Evolutionary conservation across 2,888 invertebrate genomes (phyloP).

Genomic region (Mycalesis mineus): DNA sequence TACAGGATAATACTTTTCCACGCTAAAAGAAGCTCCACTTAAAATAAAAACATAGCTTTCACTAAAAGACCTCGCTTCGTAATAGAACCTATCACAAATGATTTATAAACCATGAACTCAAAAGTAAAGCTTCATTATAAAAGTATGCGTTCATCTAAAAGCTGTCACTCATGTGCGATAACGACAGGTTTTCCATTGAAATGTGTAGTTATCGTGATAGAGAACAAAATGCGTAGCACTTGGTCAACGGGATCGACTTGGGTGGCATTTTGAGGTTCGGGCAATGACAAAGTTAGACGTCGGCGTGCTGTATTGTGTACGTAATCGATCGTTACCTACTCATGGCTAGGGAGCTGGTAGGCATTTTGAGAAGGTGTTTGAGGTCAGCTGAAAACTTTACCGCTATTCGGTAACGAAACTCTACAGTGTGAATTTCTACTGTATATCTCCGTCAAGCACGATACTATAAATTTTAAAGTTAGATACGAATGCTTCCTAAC

Average conservation of each 20-base stretch:
- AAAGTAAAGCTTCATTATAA: slow-evolving; percentile 12
- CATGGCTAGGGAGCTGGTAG: no score
- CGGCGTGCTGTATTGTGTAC: slow-evolving; percentile 31
- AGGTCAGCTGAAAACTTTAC: no score
- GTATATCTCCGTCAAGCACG: no score
- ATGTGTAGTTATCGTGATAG: slow-evolving; percentile 11
- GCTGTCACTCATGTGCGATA: slow-evolving; percentile 13
- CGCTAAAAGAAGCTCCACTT: no score
- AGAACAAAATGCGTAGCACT: slow-evolving; percentile 14
- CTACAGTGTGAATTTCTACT: no score
- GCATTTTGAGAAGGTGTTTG: no score
- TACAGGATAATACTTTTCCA: no score
- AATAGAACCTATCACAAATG: slow-evolving; percentile 13
- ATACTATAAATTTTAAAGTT: no score
- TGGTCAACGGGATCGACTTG: slow-evolving; percentile 50
- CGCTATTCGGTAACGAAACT: no score
- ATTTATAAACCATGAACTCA: slow-evolving; percentile 6
- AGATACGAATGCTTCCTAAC: no score
- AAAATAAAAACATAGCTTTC: background rate
- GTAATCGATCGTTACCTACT: slow-evolving; percentile 43
- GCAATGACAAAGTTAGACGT: slow-evolving; percentile 59
- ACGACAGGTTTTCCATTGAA: slow-evolving; percentile 13
- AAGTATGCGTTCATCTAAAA: slow-evolving; percentile 16
- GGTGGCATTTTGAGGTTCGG: slow-evolving; percentile 61
- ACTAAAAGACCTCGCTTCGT: background rate